Base-by-base conservation (phyloP, 2,797 vertebrate genomes). In the Ceyx erithaca region DNA sequence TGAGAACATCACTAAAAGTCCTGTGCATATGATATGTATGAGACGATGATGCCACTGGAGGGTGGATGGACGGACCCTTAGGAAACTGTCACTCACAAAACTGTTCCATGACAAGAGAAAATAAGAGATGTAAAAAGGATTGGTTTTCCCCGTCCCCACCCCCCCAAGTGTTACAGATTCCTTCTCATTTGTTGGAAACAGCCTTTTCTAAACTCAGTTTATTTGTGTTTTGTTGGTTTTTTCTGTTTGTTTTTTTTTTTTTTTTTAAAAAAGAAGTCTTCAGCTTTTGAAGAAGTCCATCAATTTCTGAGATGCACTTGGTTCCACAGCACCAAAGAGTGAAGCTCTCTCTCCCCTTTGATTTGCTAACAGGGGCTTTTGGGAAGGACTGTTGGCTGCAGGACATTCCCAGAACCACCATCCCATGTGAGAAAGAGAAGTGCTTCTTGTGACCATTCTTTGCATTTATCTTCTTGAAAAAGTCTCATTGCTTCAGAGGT, bases 21-120 rank as follows among this genome's bases (percentile, higher is more conserved):
- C 96, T 93, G 97, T 97, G 98, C 97, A 93, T 96, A 93, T 96
- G 98, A 98, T 98, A 98, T 98, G 98, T 97, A 94, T 92, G 97
- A 95, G 97, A 96, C 92, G 95, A 96, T 92, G 96, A 95, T 94
- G 97, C 96, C 93, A 78, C 6, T 45, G 77, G 93, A 96, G 97
- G 97, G 97, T 59, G 83, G 88, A 49, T 46, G 84, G 90, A 92
- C 28, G 30, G 86, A 78, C 58, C 80, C 85, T 75, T 71, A 82
- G 92, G 80, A 85, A 73, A 79, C 80, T 82, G 70, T 71, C 94
- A 88, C 82, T 94, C 96, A 86, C 94, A 85, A 96, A 93, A 79
- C 87, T 67, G 86, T 93, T 94, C 95, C 88, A 85, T 94, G 76
- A 90, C 94, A 89, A 83, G 77, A 80, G 82, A 93, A 92, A 94